Conservation (phyloP, 2,797 vertebrate species). For the Siniperca undulata region DNA sequence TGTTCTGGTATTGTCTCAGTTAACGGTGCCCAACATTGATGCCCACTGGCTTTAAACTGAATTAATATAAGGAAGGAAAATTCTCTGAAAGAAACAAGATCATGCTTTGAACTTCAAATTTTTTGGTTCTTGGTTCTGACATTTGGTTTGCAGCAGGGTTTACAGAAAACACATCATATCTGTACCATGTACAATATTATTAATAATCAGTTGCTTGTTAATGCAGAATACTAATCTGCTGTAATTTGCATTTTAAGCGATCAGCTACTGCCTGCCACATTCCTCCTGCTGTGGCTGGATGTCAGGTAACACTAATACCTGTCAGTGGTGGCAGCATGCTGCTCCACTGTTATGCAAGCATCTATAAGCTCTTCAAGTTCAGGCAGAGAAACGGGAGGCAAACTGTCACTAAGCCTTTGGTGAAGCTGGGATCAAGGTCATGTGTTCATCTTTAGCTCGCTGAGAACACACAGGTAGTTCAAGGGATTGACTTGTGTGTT, state of each 20-base stretch:
- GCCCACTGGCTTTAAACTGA: not conserved
- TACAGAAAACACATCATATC: not conserved
- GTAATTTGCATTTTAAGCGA: not conserved
- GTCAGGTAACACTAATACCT: slow-evolving; percentile 24
- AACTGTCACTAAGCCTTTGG: slow-evolving; percentile 38
- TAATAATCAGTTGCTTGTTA: not conserved
- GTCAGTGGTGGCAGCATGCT: slow-evolving; percentile 1
- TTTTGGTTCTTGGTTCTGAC: not conserved
- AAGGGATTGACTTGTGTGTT: not conserved
- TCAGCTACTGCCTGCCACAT: not conserved
- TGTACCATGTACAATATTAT: not conserved
- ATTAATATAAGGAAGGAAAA: not conserved
- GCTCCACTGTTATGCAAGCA: slow-evolving; percentile 41
- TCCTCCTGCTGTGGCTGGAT: slow-evolving; percentile 5
- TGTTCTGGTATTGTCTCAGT: not conserved
- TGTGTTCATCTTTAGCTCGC: slow-evolving; percentile 31
- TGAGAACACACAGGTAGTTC: slow-evolving; percentile 1
- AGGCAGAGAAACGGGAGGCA: slow-evolving; percentile 3
- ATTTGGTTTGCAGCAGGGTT: not conserved
- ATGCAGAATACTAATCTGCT: not conserved
- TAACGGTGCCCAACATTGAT: not conserved
- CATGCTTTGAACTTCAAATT: not conserved
- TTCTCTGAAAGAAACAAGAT: not conserved
- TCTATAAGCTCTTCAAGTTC: slow-evolving; percentile 51
- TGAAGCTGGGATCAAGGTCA: slow-evolving; percentile 50